Conservation (phyloP, 2,113 vertebrate species). For the Martes martes region DNA sequence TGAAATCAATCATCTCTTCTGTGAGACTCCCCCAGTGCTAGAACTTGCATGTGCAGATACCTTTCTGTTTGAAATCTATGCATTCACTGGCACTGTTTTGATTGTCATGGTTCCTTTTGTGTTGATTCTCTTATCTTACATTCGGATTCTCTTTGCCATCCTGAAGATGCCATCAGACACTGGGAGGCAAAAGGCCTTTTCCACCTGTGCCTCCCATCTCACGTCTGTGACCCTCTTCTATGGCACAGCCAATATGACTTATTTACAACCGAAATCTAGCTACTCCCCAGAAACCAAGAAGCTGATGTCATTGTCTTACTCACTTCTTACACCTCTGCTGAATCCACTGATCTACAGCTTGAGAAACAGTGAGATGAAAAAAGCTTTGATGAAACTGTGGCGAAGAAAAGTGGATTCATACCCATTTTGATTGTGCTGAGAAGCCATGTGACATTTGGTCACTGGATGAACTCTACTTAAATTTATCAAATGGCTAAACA, state of each 20-base stretch:
- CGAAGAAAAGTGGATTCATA: neutral
- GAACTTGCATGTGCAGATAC: conserved; percentile 38
- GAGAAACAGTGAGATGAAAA: conserved; percentile 65
- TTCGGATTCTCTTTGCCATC: conserved; percentile 49
- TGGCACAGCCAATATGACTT: conserved; percentile 64
- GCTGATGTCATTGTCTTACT: conserved; percentile 56
- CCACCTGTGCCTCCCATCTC: conserved; percentile 71
- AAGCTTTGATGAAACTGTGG: conserved; percentile 48
- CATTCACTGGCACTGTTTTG: conserved; percentile 53
- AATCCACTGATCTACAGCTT: conserved; percentile 70
- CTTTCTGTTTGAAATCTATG: conserved; percentile 53
- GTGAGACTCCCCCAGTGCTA: conserved; percentile 60
- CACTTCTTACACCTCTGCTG: conserved; percentile 45
- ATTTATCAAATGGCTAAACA: neutral
- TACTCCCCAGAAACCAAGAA: conserved; percentile 63
- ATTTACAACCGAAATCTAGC: conserved; percentile 62
- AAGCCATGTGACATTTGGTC: neutral
- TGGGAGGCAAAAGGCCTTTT: conserved; percentile 71
- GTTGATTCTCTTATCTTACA: conserved; percentile 66
- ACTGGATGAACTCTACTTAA: neutral
- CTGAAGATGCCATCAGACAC: conserved; percentile 57
- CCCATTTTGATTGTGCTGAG: neutral
- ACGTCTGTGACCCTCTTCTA: conserved; percentile 68
- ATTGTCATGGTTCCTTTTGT: conserved; percentile 45
- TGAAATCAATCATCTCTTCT: conserved; percentile 66